Base-by-base conservation (phyloP, 2,797 vertebrate species). In the Glossophaga mutica region DNA sequence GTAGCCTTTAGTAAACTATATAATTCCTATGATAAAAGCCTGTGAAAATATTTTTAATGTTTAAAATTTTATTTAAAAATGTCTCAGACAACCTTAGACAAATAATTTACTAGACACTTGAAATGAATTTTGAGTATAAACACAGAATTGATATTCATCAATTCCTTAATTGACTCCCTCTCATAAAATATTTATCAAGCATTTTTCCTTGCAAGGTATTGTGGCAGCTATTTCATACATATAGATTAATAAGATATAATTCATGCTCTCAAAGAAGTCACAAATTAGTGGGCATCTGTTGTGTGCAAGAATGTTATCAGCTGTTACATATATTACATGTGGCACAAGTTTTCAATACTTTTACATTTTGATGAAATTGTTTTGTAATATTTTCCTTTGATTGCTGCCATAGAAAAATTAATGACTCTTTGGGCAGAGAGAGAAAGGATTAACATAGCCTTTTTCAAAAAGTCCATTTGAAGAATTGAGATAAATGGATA, bases 401-500 rank as follows among this genome's bases (percentile, higher is more conserved):
- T 59, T 37, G 8, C 6, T 14, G 4, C 34, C 22, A 26, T 46
- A 78, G 74, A 85, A 90, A 95, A 92, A 71, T 52, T 46, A 82
- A 91, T 74, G 81, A 46, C 6, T 7, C 1, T 71, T 78, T 92
- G n/a, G 39, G 22, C 10, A 67, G 42, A 96, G 19, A 90, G 68
- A 57, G 19, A 87, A 82, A 86, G 6, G 24, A 83, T 90, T 94
- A 94, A 92, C 68, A 6, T 6, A 55, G 2, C 0, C 9, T 50
- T 74, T 71, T 73, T 10, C 15, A 73, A 59, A 82, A 84, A 86
- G n/a, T 82, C 16, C 11, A 59, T 57, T 78, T 4, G 52, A 19
- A 68, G 77, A 96, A 67, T 29, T 70, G 12, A 90, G 88, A 91
- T 90, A 65, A 93, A 95, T 71, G 70, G 18, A 67, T 37, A 85